Conservation (phyloP, 2,888 invertebrate species). For the Eupithecia tripunctaria region DNA sequence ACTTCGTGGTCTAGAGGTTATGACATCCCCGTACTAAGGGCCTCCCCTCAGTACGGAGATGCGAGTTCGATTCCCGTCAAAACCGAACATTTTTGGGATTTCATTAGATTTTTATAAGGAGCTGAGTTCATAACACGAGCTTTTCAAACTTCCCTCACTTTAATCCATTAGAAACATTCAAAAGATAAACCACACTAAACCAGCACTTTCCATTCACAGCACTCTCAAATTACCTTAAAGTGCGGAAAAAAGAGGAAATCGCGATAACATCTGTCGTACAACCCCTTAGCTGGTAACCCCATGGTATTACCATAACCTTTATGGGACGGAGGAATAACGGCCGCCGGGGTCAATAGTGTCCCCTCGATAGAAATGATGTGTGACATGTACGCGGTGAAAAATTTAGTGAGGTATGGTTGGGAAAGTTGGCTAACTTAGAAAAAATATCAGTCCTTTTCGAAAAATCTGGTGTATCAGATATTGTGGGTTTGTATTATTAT, state of each 20-base stretch:
- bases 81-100: no score
- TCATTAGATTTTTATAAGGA: no score
- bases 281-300: slow-evolving; percentile 63
- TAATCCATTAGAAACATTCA: slow-evolving; percentile 17
- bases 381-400: slow-evolving; percentile 73
- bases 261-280: slow-evolving; percentile 72
- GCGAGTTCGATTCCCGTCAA: no score
- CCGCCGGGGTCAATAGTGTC: slow-evolving; percentile 71
- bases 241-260: slow-evolving; percentile 49
- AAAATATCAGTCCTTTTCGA: not conserved
- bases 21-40: no score
- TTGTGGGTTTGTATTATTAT: no score
- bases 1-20: no score
- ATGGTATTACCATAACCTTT: slow-evolving; percentile 80
- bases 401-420: not conserved
- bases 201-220: slow-evolving; percentile 59
- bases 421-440: not conserved
- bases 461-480: not conserved
- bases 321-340: slow-evolving; percentile 80
- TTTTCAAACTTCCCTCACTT: not conserved
- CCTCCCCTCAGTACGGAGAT: no score
- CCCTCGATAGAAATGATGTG: slow-evolving; percentile 78
- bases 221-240: slow-evolving; percentile 54
- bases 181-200: slow-evolving; percentile 41
- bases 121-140: not conserved